Base-by-base conservation (phyloP, 2,888 invertebrate species). In the Leptopterna dolabrata region DNA sequence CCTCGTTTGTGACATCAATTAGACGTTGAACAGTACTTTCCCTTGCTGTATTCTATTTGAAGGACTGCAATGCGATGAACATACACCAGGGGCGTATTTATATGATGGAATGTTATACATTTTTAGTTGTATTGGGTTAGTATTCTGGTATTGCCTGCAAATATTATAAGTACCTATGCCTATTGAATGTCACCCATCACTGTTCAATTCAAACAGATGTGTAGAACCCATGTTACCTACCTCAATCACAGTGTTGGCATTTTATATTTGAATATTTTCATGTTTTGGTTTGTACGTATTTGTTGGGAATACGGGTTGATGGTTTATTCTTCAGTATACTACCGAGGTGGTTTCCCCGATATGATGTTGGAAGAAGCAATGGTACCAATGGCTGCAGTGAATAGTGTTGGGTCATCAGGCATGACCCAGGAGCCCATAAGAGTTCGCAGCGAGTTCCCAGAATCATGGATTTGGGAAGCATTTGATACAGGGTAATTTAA, bases 391-490 rank as follows among this genome's bases (percentile, higher is more conserved):
- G 27, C 73, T 27, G 47, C 85, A 30, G 71, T 73, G 47, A 73
- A 85, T 85, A 76, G 85, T 81, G 36, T 51, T 51, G 81, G 81
- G 43, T 24, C 85, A 16, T 45, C 71, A 24, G 73, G 76, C 45
- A 73, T 85, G 76, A 85, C 29, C 45, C 85, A 85, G 41, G 76
- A 76, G 47, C 73, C 88, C 30, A 88, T 90, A 83, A 91, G 90
- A 90, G 92, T 94, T 73, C 93, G 95, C 90, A 94, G 93, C 92
- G 92, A 94, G 91, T 95, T 95, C 92, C 95, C 95, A 55, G 95
- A 95, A 93, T 95, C 95, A 82, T 95, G 95, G 95, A 92, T 95
- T 90, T 95, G 94, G 94, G 93, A 94, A 90, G 93, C 93, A 91
- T 92, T 93, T 89, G 93, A 94, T 88, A 93, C 94, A 91, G 93